Percentiles rank a stretch among this genome's conserved stretches.
phyloP scores from a whole-genome alignment of 2,888 invertebrate species.

The Brachyptera risi region DNA sequence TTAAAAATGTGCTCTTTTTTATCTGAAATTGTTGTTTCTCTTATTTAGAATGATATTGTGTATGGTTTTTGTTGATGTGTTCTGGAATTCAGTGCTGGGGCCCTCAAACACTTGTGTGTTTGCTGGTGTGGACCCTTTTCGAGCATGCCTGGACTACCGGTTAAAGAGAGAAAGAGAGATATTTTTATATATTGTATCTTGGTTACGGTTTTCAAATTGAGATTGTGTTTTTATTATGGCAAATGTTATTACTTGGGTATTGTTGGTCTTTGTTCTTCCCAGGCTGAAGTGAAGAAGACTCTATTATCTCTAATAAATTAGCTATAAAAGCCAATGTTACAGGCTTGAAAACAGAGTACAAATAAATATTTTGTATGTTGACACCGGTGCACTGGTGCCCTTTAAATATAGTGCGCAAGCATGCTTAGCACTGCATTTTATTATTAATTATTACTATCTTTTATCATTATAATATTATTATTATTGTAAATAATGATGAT shows the following conservation, averaged over 20 bases:
- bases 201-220: conserved; percentile 19
- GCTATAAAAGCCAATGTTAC: not conserved
- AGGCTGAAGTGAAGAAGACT: not conserved
- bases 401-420: not conserved
- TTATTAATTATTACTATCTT: not conserved
- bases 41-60: too few relatives aligned
- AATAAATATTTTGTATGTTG: conserved; percentile 20
- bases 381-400: conserved; percentile 5
- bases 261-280: conserved; percentile 1
- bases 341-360: conserved; percentile 20
- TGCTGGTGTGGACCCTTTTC: too few relatives aligned
- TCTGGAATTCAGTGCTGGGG: too few relatives aligned
- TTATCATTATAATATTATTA: not conserved
- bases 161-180: conserved; percentile 13
- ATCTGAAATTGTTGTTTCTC: conserved; percentile 12
- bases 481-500: not conserved
- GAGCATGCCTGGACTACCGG: too few relatives aligned
- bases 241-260: conserved; percentile 13
- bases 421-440: conserved; percentile 14
- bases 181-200: conserved; percentile 22
- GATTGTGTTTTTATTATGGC: conserved; percentile 21
- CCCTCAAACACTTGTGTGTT: too few relatives aligned
- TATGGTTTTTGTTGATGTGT: too few relatives aligned
- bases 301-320: not conserved
- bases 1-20: conserved; percentile 21